Evolutionary conservation across 2,113 vertebrate species (phyloP), one percentile per base, ranked within the genome.

Genomic region (Apodemus sylvaticus): DNA sequence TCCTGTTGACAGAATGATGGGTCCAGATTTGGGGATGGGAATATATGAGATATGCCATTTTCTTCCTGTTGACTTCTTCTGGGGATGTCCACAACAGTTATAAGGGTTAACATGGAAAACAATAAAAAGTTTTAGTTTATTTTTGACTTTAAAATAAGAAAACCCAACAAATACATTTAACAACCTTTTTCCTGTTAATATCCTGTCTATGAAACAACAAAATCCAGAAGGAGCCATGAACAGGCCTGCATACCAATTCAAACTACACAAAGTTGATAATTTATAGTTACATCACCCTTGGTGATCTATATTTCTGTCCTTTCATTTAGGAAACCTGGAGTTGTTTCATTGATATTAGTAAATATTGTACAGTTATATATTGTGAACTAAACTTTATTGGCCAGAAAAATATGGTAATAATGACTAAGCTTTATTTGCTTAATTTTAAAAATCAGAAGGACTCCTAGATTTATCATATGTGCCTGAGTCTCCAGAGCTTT

Each of bases 101-200:
- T 90, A 94, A 98, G 95, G 68, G 98, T 98, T 96, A 98, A 97
- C 91, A 98, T 90, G 94, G 98, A 87, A 97, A 98, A 98, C 86
- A 98, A 94, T 97, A 98, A 98, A 97, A 78, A 92, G 97, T 39
- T 94, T 98, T 86, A 77, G 20, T 97, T 98, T 29, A 95, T 98
- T 97, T 98, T 98, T 98, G 95, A 39, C 91, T 94, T 98, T 98
- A 94, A 97, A 98, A 97, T 97, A 77, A 94, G 93, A 97, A 95
- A 92, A 95, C n/a, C 90, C 94, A 95, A 39, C 53, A 85, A 39
- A 42, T 24, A n/a, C 91, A 94, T 92, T 98, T 97, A 91, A 96
- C 93, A 83, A 97, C 85, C 68, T 85, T 90, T 90, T 98, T 98
- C 95, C 95, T 98, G 62, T 86, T 92, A 91, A 34, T 36, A 85